Evolutionary conservation across 2,797 vertebrate genomes (phyloP), one percentile per base, ranked within the genome.

Genomic region (Echeneis naucrates): DNA sequence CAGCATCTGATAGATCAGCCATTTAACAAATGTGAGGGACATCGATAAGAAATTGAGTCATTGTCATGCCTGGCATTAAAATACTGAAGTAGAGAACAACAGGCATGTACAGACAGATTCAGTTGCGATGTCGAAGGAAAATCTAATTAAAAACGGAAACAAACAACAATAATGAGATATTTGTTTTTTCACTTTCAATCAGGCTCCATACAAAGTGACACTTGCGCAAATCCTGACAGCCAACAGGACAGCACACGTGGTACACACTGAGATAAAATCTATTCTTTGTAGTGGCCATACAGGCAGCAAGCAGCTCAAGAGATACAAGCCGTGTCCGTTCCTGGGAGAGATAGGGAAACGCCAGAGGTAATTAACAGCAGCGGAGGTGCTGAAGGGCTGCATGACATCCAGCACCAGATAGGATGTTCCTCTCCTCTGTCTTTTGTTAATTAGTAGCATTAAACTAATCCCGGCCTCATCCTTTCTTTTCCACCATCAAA

Each of bases 361-460:
- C 65, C 84, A 74, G 68, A 87, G 85, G 87, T 93, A 91, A 93
- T 91, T 92, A 92, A 90, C 82, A 86, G 82, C 83, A 68, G 85
- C 76, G 19, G 79, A 90, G 85, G 81, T 85, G 89, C 77, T 86
- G 82, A 83, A 88, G 85, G 88, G 78, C 77, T 72, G 66, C 81
- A 69, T 84, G 86, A 84, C 85, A 88, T 86, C 75, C 68, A 84
- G 68, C 71, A 75, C 72, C 72, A 86, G 84, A 85, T 83, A 88
- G 78, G 71, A 76, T 75, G 62, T 83, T 86, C 45, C 64, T 87
- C 87, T 90, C 75, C 80, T 90, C 83, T 72, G 75, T 84, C 86
- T 87, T 91, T 86, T 83, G 82, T 91, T 92, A 91, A 93, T 92
- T 93, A 89, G 89, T 44, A 62, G 87, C 83, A 92, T 89, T 89